These are phyloP conservation scores for Pygocentrus nattereri DNA, from an alignment of 2,797 vertebrate species.

Conservation along the genomic window DNA sequence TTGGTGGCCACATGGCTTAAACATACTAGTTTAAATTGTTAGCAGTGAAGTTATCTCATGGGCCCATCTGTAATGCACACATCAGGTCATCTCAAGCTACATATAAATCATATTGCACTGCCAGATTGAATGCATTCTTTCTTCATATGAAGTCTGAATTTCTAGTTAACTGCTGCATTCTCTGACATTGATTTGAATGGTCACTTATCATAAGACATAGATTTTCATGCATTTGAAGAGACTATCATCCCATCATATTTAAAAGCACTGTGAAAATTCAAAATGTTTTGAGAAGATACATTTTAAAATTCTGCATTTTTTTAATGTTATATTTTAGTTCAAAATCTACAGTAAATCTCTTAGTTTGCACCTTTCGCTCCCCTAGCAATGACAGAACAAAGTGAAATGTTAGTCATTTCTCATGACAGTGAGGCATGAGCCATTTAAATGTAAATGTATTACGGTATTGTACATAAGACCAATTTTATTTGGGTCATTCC, in stretches of 20 bases:
- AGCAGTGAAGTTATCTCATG: slow-evolving; percentile 38
- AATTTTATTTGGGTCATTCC: not conserved
- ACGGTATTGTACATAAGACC: not conserved
- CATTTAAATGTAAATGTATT: no score
- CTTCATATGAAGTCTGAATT: not conserved
- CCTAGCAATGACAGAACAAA: not conserved
- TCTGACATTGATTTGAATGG: not conserved
- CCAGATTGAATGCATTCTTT: not conserved
- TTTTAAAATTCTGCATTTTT: not conserved
- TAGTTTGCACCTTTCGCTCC: not conserved
- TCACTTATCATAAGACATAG: not conserved
- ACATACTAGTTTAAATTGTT: not conserved
- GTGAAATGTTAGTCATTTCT: not conserved
- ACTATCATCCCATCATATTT: not conserved
- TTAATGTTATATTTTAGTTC: not conserved
- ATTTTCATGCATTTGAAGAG: not conserved
- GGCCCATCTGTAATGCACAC: slow-evolving; percentile 33
- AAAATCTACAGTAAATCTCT: not conserved
- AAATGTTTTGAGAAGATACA: not conserved
- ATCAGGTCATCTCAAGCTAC: slow-evolving; percentile 8
- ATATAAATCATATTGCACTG: slow-evolving; percentile 12
- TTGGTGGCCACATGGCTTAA: not conserved
- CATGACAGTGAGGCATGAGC: not conserved
- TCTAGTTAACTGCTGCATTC: not conserved
- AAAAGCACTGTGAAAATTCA: not conserved